Conservation (phyloP, 2,113 vertebrate genomes). For the Halcyon senegalensis region DNA sequence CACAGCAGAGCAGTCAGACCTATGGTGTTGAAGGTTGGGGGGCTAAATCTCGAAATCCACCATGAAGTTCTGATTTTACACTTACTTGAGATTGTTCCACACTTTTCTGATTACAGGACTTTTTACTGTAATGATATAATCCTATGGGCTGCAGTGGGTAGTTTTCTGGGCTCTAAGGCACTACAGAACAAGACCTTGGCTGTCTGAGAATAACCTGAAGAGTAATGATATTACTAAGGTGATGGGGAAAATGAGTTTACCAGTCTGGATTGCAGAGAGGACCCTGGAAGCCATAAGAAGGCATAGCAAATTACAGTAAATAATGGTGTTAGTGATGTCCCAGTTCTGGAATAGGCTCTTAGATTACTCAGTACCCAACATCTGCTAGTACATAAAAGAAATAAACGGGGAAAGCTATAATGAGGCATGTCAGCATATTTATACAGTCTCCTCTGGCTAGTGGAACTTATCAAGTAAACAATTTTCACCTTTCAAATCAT, state of each 20-base stretch:
- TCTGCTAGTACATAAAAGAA: background rate
- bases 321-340: background rate
- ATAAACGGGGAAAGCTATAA: background rate
- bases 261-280: background rate
- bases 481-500: background rate
- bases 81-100: background rate
- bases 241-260: background rate
- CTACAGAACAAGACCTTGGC: background rate
- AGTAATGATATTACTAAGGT: background rate
- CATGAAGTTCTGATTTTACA: background rate
- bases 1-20: background rate
- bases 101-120: background rate
- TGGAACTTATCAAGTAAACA: background rate
- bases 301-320: background rate
- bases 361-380: background rate
- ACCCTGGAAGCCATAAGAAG: background rate
- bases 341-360: background rate
- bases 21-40: background rate
- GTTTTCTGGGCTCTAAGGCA: background rate
- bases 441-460: background rate
- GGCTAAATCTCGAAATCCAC: background rate
- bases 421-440: background rate
- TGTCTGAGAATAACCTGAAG: background rate
- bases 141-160: background rate
- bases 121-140: background rate